phyloP scores from a whole-genome alignment of 2,888 invertebrate genomes.

The Ormia ochracea region DNA sequence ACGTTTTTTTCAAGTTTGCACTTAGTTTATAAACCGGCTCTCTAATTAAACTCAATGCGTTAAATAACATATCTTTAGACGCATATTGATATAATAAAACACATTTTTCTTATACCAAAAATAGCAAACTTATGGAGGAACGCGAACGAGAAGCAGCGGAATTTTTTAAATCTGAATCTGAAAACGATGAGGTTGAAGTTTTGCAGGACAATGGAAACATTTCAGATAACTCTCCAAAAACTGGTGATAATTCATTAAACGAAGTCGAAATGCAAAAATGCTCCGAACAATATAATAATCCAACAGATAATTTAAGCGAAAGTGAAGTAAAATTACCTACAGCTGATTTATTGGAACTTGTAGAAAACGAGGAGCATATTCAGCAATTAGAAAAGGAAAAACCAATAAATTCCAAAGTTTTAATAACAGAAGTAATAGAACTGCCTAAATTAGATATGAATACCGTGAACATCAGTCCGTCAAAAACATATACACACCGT shows the following conservation, averaged over 20 bases:
- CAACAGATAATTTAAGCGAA: not conserved
- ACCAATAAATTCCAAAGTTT: slow-evolving; percentile 35
- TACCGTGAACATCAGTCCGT: slow-evolving; percentile 65
- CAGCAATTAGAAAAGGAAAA: not conserved
- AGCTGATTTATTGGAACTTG: slow-evolving; percentile 33
- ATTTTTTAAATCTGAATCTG: slow-evolving; percentile 84
- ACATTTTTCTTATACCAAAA: not conserved
- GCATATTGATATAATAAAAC: not conserved
- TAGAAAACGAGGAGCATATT: slow-evolving; percentile 2
- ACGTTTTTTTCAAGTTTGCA: too few species aligned
- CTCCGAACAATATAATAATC: not conserved
- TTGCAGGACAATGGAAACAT: slow-evolving; percentile 50
- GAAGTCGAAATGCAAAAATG: slow-evolving; percentile 12
- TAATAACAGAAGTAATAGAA: slow-evolving; percentile 66
- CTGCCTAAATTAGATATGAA: slow-evolving; percentile 70
- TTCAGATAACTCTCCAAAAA: not conserved
- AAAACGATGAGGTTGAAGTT: slow-evolving; percentile 66
- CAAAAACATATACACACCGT: slow-evolving; percentile 39
- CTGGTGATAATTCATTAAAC: not conserved
- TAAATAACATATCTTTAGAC: too few species aligned
- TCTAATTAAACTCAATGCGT: too few species aligned
- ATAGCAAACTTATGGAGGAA: slow-evolving; percentile 82
- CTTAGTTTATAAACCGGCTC: too few species aligned
- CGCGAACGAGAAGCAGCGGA: slow-evolving; percentile 85
- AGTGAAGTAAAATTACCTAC: slow-evolving; percentile 44